Conservation (phyloP, 2,797 vertebrate genomes). For the Eospalax fontanierii region DNA sequence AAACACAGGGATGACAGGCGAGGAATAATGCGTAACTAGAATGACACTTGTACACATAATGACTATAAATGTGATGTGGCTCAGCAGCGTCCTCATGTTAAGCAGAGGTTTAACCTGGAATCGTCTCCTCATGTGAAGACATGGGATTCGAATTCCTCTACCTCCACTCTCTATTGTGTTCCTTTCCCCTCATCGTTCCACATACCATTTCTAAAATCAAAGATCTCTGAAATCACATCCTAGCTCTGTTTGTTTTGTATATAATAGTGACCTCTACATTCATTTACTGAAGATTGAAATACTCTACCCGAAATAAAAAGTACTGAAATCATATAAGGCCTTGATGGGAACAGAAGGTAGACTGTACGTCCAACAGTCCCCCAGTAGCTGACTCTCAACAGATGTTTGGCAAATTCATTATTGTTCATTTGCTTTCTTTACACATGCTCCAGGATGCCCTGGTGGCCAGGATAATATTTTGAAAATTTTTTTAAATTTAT, state of each 20-base stretch:
- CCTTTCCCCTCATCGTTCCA: not conserved
- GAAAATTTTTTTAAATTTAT: too few relatives aligned
- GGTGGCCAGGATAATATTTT: not conserved
- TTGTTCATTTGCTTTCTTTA: not conserved
- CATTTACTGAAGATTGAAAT: constrained; percentile 11
- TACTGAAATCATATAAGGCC: not conserved
- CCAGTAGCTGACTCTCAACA: not conserved
- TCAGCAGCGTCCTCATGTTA: not conserved
- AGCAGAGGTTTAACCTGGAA: not conserved
- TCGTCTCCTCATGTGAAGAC: not conserved
- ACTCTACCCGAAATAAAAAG: constrained; percentile 46
- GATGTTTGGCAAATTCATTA: constrained; percentile 21
- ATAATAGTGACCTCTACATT: not conserved
- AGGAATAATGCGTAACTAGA: not conserved
- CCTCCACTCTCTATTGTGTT: not conserved
- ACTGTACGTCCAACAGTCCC: not conserved
- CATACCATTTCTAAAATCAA: not conserved
- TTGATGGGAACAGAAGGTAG: not conserved
- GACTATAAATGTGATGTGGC: not conserved
- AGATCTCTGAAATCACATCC: not conserved
- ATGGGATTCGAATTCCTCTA: not conserved
- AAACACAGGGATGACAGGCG: constrained; percentile 35
- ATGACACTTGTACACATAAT: not conserved
- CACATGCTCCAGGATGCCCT: not conserved
- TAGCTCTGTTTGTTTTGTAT: not conserved